These are phyloP conservation scores for Liposcelis brunnea DNA, from an alignment of 2,888 invertebrate genomes.

Conservation along the genomic window DNA sequence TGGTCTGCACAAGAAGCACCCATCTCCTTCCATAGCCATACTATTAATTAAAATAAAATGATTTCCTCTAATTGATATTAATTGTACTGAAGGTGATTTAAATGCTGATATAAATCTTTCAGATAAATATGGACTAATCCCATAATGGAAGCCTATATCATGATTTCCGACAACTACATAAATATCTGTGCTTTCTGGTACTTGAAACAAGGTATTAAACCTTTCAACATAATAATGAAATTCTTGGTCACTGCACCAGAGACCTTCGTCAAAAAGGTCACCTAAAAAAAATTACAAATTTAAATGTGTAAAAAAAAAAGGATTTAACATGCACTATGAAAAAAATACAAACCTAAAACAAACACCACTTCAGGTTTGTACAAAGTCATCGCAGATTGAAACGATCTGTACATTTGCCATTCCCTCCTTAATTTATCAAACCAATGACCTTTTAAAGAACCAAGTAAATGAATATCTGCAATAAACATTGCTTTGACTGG, in stretches of 20 bases:
- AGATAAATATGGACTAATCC: conserved; percentile 32
- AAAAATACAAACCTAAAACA: conserved; percentile 80
- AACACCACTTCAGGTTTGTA: conserved; percentile 82
- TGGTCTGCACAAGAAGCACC: conserved; percentile 70
- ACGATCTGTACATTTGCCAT: conserved; percentile 94
- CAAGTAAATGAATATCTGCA: conserved; percentile 87
- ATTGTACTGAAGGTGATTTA: conserved; percentile 53
- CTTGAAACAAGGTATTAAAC: conserved; percentile 61
- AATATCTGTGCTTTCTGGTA: conserved; percentile 45
- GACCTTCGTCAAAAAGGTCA: conserved; percentile 92
- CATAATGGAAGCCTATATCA: conserved; percentile 83
- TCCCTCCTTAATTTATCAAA: conserved; percentile 85
- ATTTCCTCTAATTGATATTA: conserved; percentile 53
- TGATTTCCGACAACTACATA: conserved; percentile 86
- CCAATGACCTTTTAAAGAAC: conserved; percentile 79
- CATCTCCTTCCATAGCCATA: conserved; percentile 93
- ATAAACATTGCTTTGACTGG: conserved; percentile 58
- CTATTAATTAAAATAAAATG: conserved; percentile 88
- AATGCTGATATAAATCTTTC: conserved; percentile 53
- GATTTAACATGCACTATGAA: too few relatives aligned
- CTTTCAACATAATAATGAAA: conserved; percentile 66
- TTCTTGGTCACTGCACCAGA: conserved; percentile 60
- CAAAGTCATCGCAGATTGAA: conserved; percentile 66
- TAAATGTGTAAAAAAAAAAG: too few relatives aligned
- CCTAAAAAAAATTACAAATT: conserved; percentile 34